Conservation (phyloP, 1,140 invertebrate genomes). For the Pygmarrhopalites habei region DNA sequence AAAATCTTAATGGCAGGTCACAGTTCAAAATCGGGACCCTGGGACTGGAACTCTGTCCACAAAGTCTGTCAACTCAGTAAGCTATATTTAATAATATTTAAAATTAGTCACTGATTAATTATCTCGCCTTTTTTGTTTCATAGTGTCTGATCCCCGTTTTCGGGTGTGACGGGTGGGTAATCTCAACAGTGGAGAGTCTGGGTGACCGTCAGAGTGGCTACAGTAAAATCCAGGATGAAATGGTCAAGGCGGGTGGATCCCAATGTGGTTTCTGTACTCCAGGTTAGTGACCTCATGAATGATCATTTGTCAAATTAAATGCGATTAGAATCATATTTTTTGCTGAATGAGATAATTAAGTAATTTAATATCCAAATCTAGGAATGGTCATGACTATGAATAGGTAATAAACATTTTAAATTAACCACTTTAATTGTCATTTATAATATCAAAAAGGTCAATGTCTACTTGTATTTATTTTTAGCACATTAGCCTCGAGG, state of each 20-base stretch:
- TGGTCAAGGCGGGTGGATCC: conserved; percentile 64
- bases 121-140: conserved; percentile 12
- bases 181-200: not conserved
- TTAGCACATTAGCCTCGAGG: conserved; percentile 23
- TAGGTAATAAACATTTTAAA: not conserved
- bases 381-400: conserved; percentile 70
- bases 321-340: no score
- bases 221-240: conserved; percentile 52
- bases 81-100: not conserved
- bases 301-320: no score
- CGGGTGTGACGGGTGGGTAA: conserved; percentile 32
- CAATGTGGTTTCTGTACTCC: conserved; percentile 64
- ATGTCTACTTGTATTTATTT: not conserved
- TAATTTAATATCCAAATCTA: no score
- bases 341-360: no score
- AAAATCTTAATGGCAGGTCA: no score
- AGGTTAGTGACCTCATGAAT: conserved; percentile 43
- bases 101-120: not conserved
- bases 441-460: not conserved
- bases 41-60: conserved; percentile 14
- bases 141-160: conserved; percentile 39
- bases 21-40: conserved; percentile 8
- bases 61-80: conserved; percentile 42
- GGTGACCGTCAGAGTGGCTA: conserved; percentile 19
- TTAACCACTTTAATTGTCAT: not conserved